Conservation (phyloP, 2,113 vertebrate species). For the Pollimyrus isidori region DNA sequence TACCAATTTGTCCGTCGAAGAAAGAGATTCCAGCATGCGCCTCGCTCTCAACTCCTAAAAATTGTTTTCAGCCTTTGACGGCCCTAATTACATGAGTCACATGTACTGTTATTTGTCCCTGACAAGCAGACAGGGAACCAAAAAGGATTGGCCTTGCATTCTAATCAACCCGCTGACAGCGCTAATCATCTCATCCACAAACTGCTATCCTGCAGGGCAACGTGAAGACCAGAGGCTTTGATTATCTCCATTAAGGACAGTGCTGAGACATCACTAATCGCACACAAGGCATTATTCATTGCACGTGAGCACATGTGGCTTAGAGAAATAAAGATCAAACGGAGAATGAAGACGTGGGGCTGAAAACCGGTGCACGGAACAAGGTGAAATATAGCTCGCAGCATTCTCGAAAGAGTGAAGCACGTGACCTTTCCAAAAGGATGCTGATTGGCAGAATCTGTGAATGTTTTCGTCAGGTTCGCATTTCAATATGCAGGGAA, state of each 20-base stretch:
- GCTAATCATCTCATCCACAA: slow-evolving; percentile 5
- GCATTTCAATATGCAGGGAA: not conserved
- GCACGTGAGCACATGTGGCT: not conserved
- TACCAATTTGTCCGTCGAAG: not conserved
- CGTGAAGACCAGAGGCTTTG: not conserved
- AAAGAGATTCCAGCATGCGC: not conserved
- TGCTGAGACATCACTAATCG: not conserved
- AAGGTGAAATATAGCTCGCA: not conserved
- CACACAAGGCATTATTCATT: not conserved
- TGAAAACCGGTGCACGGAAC: not conserved
- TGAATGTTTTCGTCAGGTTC: not conserved
- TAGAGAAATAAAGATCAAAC: not conserved
- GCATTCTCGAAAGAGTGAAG: not conserved
- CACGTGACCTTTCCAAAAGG: not conserved
- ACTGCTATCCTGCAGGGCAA: not conserved
- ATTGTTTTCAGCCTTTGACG: slow-evolving; percentile 6
- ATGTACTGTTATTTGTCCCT: not conserved
- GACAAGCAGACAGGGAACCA: not conserved
- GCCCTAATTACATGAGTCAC: slow-evolving; percentile 4
- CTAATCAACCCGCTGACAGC: slow-evolving; percentile 3
- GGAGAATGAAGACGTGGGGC: not conserved
- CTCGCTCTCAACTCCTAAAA: not conserved
- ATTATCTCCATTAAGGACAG: not conserved
- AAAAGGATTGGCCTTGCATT: not conserved
- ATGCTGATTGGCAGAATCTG: not conserved